Conservation (phyloP, 1,140 invertebrate species). For the Trichomalopsis sarcophagae region DNA sequence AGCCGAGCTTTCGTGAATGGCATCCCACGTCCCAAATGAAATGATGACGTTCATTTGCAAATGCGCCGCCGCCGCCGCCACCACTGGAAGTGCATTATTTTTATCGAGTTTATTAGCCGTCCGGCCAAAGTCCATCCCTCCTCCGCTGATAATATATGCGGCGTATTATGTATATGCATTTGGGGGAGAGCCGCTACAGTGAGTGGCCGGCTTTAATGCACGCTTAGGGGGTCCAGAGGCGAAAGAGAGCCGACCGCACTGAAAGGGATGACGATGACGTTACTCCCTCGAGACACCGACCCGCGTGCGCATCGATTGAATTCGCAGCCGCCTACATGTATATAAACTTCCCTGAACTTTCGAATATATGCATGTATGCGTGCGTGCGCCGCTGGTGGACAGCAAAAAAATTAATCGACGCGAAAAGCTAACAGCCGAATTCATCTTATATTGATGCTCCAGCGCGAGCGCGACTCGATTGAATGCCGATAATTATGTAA, state of each 20-base stretch:
- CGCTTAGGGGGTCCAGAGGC: not conserved
- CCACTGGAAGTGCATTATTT: constrained; percentile 64
- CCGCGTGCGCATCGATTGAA: constrained; percentile 12
- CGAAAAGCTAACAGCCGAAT: not conserved
- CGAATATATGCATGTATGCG: not conserved
- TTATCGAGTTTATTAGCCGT: constrained; percentile 67
- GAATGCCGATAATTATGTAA: not conserved
- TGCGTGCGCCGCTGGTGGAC: not conserved
- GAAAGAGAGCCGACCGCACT: not conserved
- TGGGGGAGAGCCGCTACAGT: not conserved
- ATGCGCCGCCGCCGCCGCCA: constrained; percentile 52
- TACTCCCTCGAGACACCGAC: constrained; percentile 30
- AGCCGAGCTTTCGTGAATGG: constrained; percentile 17
- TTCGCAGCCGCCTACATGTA: not conserved
- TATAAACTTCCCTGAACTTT: not conserved
- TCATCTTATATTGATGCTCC: constrained; percentile 33
- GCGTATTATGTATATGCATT: constrained; percentile 8
- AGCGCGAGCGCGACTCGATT: not conserved
- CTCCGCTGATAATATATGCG: not conserved
- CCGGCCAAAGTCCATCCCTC: not conserved
- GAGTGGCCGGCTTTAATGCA: not conserved
- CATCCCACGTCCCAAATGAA: constrained; percentile 60
- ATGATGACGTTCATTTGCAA: constrained; percentile 69
- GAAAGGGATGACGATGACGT: constrained; percentile 34
- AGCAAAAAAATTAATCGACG: not conserved